Conservation (phyloP, 2,113 vertebrate genomes). For the Antidorcas marsupialis region DNA sequence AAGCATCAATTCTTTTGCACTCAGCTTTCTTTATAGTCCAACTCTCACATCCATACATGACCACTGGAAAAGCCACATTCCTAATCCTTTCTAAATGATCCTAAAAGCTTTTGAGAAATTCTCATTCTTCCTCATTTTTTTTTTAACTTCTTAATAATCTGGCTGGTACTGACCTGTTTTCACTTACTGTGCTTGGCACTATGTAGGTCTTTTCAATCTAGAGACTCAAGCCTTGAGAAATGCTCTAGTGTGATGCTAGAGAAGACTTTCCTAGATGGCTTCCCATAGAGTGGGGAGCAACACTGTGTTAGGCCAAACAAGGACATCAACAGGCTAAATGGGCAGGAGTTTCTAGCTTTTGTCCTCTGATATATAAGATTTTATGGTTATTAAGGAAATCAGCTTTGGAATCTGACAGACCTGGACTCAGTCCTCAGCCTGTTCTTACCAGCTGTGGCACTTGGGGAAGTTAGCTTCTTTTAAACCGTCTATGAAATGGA, state of each 20-base stretch:
- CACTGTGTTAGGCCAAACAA: neutral
- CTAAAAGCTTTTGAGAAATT: conserved; percentile 15
- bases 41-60: neutral
- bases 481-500: neutral
- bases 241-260: neutral
- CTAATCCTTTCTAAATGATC: neutral
- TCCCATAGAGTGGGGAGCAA: neutral
- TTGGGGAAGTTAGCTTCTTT: neutral
- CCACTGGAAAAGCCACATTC: neutral
- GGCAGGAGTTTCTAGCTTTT: neutral
- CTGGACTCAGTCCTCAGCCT: neutral
- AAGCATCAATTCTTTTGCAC: neutral
- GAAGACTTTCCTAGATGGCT: neutral
- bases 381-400: neutral
- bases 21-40: neutral
- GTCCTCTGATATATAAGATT: neutral
- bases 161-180: neutral
- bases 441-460: neutral
- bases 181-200: neutral
- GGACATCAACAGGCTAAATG: neutral
- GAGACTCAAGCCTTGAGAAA: neutral
- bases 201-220: neutral
- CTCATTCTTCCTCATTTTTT: neutral
- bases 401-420: neutral
- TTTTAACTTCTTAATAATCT: neutral